phyloP scores from a whole-genome alignment of 1,140 invertebrate genomes.

The Cyrtorhinus lividipennis region DNA sequence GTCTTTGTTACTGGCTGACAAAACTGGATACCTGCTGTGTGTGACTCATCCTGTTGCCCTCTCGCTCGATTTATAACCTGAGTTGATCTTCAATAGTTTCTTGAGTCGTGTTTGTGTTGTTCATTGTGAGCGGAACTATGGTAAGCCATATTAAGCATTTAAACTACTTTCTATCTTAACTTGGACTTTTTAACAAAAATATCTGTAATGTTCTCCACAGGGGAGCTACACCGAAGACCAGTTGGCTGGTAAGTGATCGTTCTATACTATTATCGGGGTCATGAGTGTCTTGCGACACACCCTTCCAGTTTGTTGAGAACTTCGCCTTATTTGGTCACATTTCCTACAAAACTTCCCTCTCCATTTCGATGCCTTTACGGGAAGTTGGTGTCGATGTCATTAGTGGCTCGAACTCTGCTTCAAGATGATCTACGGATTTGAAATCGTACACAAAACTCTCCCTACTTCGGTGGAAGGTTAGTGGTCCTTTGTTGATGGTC shows the following conservation, averaged over 20 bases:
- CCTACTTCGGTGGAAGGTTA: constrained; percentile 38
- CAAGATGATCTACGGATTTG: constrained; percentile 35
- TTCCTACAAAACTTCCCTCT: background rate
- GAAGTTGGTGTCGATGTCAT: background rate
- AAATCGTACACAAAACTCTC: constrained; percentile 37
- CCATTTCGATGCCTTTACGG: background rate
- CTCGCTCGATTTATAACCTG: no score
- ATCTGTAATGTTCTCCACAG: constrained; percentile 41
- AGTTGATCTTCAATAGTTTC: no score
- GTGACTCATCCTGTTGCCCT: no score
- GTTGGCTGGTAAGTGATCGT: constrained; percentile 61
- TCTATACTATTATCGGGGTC: constrained; percentile 26
- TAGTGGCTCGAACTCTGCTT: background rate
- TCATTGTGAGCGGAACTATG: no score
- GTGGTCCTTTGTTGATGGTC: background rate
- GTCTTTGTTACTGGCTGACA: no score
- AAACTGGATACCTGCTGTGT: no score
- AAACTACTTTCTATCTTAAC: no score
- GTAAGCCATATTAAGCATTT: no score
- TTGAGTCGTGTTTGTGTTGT: no score
- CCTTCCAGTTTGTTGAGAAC: constrained; percentile 22
- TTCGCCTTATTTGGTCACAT: constrained; percentile 29
- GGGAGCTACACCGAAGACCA: constrained; percentile 78
- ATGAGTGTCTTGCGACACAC: constrained; percentile 26
- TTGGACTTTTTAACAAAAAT: background rate